phyloP scores from a whole-genome alignment of 2,113 vertebrate species.

The Gyps fulvus region DNA sequence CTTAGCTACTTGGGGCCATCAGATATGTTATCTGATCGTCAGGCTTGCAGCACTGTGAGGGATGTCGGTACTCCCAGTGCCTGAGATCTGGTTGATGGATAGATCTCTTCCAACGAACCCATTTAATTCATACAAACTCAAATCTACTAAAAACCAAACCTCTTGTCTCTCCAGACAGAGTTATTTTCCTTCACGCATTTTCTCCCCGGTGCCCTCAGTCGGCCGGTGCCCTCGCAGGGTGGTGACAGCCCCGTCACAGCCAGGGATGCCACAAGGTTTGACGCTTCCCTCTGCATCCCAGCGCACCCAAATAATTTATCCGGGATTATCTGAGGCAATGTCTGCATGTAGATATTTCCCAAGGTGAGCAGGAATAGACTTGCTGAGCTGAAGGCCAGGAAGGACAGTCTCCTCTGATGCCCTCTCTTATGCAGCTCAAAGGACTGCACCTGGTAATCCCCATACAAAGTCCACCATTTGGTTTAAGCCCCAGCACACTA shows the following conservation, averaged over 20 bases:
- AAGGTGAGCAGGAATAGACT: not conserved
- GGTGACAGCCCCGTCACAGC: not conserved
- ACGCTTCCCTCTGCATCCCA: accelerated
- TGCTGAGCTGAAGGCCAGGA: not conserved
- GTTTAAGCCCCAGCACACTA: not conserved
- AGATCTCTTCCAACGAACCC: not conserved
- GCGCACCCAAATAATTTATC: not conserved
- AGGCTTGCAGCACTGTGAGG: not conserved
- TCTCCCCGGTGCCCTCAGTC: too few relatives aligned
- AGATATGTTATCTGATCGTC: accelerated
- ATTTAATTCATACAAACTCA: not conserved
- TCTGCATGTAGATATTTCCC: not conserved
- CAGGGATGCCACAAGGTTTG: not conserved
- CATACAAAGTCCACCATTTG: not conserved
- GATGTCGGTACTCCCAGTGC: not conserved
- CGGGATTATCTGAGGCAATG: accelerated
- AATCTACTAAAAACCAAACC: not conserved
- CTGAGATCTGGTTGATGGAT: not conserved
- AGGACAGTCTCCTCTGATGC: not conserved
- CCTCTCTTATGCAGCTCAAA: not conserved
- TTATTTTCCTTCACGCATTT: not conserved
- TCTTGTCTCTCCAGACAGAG: not conserved
- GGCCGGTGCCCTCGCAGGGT: accelerated
- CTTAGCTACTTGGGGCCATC: not conserved
- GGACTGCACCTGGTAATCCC: not conserved